Evolutionary conservation across 2,797 vertebrate species (phyloP).

Genomic region (Philypnodon macrostomus): DNA sequence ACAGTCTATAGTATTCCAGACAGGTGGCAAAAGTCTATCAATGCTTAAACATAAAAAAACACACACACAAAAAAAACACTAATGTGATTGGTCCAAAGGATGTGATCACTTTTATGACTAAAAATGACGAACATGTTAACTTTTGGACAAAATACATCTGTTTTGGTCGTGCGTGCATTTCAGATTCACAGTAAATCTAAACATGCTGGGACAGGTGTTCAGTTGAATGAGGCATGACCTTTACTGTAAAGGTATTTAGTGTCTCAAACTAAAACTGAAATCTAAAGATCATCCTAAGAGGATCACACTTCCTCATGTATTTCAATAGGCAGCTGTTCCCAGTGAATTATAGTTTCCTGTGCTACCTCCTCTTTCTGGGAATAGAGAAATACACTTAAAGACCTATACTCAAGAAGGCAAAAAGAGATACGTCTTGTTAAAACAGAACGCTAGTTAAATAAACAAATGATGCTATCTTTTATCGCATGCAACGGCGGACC

Average conservation of each 20-base stretch:
- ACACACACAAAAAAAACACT: not conserved
- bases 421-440: too few relatives aligned
- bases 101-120: not conserved
- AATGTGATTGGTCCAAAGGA: not conserved
- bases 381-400: too few relatives aligned
- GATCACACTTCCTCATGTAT: not conserved
- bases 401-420: too few relatives aligned
- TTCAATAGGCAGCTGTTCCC: not conserved
- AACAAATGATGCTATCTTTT: too few relatives aligned
- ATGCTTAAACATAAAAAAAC: too few relatives aligned
- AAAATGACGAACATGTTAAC: not conserved
- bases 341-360: slow-evolving; percentile 2
- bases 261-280: slow-evolving; percentile 47
- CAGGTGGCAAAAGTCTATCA: not conserved
- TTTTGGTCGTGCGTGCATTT: too few relatives aligned
- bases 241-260: slow-evolving; percentile 22
- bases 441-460: too few relatives aligned
- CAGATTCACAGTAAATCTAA: not conserved
- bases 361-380: not conserved
- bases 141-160: too few relatives aligned
- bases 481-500: not conserved
- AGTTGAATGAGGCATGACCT: not conserved
- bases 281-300: rapidly evolving
- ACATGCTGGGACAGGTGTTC: not conserved
- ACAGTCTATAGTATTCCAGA: too few relatives aligned